Percentiles rank a stretch among this genome's conserved stretches.
These are phyloP conservation scores for Amazona vittata DNA, from an alignment of 2,113 vertebrate genomes.

Conservation along the genomic window DNA sequence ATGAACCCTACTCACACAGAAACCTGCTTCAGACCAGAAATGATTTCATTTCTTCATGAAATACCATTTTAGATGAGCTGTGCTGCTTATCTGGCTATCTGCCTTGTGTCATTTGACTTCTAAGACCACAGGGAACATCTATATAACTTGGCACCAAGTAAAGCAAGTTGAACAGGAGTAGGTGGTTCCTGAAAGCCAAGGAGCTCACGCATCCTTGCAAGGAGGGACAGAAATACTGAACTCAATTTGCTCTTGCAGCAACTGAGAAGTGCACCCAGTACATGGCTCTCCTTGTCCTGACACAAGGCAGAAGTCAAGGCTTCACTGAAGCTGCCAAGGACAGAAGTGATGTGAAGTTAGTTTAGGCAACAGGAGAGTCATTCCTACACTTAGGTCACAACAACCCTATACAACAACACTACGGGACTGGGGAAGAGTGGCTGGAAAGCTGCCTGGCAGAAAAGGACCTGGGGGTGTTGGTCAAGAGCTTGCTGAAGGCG, in stretches of 20 bases:
- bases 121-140: neutral
- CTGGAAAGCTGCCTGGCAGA: neutral
- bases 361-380: neutral
- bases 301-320: neutral
- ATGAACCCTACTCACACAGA: neutral
- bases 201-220: neutral
- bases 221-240: neutral
- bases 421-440: neutral
- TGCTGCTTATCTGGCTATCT: neutral
- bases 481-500: neutral
- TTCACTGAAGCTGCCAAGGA: neutral
- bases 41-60: neutral
- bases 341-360: neutral
- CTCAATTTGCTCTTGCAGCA: neutral
- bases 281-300: neutral
- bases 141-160: neutral
- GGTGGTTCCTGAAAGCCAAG: neutral
- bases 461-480: neutral
- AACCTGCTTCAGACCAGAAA: neutral
- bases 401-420: rapidly evolving
- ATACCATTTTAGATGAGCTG: neutral
- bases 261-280: neutral
- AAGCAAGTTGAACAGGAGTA: neutral
- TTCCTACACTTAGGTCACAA: neutral
- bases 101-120: neutral